phyloP scores from a whole-genome alignment of 2,888 invertebrate genomes.

The Cataglyphis altisquamis region DNA sequence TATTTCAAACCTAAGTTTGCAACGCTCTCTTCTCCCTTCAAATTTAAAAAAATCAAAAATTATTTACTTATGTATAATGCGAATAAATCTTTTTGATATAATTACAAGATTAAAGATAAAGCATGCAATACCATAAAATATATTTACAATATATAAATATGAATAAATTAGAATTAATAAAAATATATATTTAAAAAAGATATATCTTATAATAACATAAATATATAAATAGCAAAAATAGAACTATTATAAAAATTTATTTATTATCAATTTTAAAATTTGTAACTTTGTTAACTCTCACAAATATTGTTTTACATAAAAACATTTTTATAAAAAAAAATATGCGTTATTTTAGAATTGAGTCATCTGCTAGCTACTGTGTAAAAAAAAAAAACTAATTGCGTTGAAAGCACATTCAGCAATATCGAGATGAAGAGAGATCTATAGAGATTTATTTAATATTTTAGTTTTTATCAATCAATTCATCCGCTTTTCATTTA shows the following conservation, averaged over 20 bases:
- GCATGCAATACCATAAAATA: not conserved
- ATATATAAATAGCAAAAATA: not conserved
- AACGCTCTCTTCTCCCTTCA: not conserved
- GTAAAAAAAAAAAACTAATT: not conserved
- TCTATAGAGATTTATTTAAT: not conserved
- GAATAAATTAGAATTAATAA: not conserved
- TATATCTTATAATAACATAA: not conserved
- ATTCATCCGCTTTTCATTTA: slow-evolving; percentile 36
- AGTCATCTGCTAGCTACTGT: slow-evolving; percentile 2
- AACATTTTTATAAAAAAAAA: not conserved
- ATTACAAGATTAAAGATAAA: not conserved
- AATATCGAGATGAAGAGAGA: slow-evolving; percentile 1
- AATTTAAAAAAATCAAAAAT: not conserved
- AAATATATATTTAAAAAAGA: not conserved
- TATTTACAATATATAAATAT: not conserved
- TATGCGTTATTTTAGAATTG: slow-evolving; percentile 1
- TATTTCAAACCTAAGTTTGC: not conserved
- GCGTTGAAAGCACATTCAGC: not conserved
- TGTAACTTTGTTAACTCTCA: not conserved
- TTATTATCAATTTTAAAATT: not conserved
- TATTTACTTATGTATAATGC: not conserved
- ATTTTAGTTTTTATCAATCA: slow-evolving; percentile 23
- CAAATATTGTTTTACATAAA: not conserved
- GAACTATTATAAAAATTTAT: not conserved
- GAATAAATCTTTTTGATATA: not conserved